A percentile compares a stretch with the other conserved stretches of the same genome.
Evolutionary conservation across 2,113 vertebrate species (phyloP).

Genomic region (Hemiprocne comata): DNA sequence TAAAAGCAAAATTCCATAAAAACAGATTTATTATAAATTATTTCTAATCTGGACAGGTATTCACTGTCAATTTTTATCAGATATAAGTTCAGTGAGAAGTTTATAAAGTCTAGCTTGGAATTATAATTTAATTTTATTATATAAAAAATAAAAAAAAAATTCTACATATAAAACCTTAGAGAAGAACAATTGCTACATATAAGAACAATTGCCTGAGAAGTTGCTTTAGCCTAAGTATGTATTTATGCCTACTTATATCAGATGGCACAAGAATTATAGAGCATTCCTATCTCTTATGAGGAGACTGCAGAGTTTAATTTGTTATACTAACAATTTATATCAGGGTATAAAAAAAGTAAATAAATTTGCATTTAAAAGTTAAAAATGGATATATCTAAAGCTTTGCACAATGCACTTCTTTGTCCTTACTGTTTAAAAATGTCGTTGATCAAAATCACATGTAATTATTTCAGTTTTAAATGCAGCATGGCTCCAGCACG

Average conservation of each 20-base stretch:
- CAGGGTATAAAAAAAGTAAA: not conserved
- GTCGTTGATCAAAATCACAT: not conserved
- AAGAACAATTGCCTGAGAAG: not conserved
- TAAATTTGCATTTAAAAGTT: not conserved
- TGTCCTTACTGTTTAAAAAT: not conserved
- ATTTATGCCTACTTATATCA: not conserved
- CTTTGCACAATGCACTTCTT: not conserved
- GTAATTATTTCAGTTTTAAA: not conserved
- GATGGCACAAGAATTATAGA: not conserved
- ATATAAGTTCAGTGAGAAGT: not conserved
- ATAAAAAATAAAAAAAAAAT: not conserved
- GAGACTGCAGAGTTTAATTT: not conserved
- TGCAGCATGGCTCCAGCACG: not conserved
- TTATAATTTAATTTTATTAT: not conserved
- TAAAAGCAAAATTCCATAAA: not conserved
- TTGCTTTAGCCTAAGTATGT: not conserved
- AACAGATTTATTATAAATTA: not conserved
- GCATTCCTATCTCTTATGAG: not conserved
- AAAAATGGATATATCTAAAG: not conserved
- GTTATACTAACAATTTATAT: not conserved
- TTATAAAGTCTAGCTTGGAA: not conserved
- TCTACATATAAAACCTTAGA: not conserved
- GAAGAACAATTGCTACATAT: not conserved
- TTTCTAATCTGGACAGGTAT: not conserved
- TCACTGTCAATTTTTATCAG: not conserved